Evolutionary conservation across 2,888 invertebrate genomes (phyloP).

Genomic region (Pandemis heparana): DNA sequence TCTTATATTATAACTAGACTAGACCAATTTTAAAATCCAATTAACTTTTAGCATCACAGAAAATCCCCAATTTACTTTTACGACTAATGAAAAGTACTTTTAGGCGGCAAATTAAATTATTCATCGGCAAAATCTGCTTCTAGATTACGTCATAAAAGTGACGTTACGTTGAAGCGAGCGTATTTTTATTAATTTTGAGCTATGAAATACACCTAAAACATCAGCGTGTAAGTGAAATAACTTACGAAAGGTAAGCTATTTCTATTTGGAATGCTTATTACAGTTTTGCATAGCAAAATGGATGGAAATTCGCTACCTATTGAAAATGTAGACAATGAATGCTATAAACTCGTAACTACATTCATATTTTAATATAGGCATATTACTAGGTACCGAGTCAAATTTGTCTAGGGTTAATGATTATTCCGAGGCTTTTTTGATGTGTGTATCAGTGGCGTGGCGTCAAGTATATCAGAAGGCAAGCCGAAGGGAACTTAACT

Average conservation of each 20-base stretch:
- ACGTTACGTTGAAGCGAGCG: not conserved
- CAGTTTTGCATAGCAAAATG: too few species aligned
- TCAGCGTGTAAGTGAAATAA: not conserved
- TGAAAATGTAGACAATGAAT: too few species aligned
- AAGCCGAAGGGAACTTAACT: too few species aligned
- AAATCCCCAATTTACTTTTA: constrained; percentile 15
- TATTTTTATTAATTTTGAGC: not conserved
- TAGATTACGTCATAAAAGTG: constrained; percentile 12
- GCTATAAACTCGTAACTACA: too few species aligned
- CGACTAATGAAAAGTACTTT: constrained; percentile 13
- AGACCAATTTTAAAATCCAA: constrained; percentile 23
- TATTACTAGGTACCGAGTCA: too few species aligned
- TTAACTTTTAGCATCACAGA: constrained; percentile 17
- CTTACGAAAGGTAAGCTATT: not conserved
- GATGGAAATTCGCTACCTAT: not conserved
- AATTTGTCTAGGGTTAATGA: too few species aligned
- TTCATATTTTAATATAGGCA: too few species aligned
- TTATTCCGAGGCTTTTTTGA: too few species aligned
- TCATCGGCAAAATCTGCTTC: constrained; percentile 3
- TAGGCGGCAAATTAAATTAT: constrained; percentile 7
- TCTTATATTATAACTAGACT: not conserved
- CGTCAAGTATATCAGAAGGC: too few species aligned
- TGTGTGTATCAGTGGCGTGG: too few species aligned
- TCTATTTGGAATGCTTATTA: not conserved
- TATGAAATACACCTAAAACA: not conserved